Evolutionary conservation across 1,140 invertebrate genomes (phyloP), one percentile per base, ranked within the genome.

Genomic region (Tetramorium simillimum): DNA sequence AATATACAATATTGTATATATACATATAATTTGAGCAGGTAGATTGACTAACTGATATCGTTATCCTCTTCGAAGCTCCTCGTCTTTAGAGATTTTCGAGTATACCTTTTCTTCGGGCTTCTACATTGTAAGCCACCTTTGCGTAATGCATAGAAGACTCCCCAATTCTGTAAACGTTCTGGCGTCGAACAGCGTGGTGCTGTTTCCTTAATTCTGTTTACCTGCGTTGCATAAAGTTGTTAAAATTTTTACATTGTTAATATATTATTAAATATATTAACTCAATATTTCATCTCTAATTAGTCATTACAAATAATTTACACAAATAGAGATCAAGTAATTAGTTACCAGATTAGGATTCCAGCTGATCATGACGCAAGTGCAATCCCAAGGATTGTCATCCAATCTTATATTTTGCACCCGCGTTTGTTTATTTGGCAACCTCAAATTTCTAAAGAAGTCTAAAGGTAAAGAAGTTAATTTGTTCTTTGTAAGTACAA

Each of bases 321-420:
- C 37, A 33, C 18, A n/a, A 69, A 56, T 12, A 24, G 4, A 85
- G 51, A 73, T 37, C 4, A 21, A 18, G 10, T 60, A n/a, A n/a
- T 46, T 53, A 7, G 86, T 86, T 91, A 94, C 94, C 89, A 95
- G 88, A 81, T 92, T 91, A 58, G 96, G 95, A 90, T 96, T 96
- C 97, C 97, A 97, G 56, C 95, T 95, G 69, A 89, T 92, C 96
- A 97, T 97, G 2, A 95, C 93, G 90, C 97, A 97, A 53, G 95
- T 96, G 89, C 97, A 97, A 85, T 97, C 95, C 97, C 97, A 97
- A 12, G 96, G 97, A 95, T 97, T 97, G 10, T 95, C 95, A 88
- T 96, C 96, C 60, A 97, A 90, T 73, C 96, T 95, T 56, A 97
- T 92, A 93, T 96, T 96, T 85, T 92, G 85, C 73, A 94, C 67